These are phyloP conservation scores for Rhincodon typus DNA, from an alignment of 2,797 vertebrate species.

Conservation along the genomic window DNA sequence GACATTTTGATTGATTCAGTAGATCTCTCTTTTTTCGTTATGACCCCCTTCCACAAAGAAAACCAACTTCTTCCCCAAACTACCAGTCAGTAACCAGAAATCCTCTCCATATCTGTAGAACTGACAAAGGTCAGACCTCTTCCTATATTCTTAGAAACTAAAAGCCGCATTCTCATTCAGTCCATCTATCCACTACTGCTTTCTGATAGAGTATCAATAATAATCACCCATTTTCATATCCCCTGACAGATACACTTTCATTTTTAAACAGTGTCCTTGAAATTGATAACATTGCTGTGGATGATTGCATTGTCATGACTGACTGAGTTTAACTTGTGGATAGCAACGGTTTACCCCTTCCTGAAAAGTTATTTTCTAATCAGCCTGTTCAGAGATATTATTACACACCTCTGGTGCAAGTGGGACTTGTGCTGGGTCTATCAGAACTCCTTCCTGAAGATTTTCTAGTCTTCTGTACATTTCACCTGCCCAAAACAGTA, in stretches of 20 bases:
- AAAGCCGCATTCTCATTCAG: background rate
- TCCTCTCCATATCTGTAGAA: background rate
- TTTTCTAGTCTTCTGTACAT: background rate
- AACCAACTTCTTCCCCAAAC: background rate
- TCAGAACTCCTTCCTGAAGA: too few species aligned
- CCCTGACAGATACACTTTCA: background rate
- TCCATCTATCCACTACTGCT: background rate
- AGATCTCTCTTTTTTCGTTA: too few species aligned
- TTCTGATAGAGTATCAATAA: background rate
- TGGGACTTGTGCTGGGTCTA: too few species aligned
- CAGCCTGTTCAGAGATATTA: too few species aligned
- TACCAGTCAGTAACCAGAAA: background rate
- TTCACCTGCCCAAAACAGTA: background rate
- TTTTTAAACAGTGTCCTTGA: background rate
- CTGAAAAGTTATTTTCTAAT: too few species aligned
- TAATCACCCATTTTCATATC: background rate
- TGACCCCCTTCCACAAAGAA: too few species aligned
- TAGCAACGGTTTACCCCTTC: background rate
- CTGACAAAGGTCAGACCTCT: background rate
- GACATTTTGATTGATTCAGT: background rate
- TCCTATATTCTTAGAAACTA: background rate
- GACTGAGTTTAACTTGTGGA: background rate
- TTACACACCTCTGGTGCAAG: too few species aligned
- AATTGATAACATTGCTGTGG: background rate
- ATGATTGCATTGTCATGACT: background rate